Evolutionary conservation across 2,888 invertebrate genomes (phyloP).

Genomic region (Allygus modestus): DNA sequence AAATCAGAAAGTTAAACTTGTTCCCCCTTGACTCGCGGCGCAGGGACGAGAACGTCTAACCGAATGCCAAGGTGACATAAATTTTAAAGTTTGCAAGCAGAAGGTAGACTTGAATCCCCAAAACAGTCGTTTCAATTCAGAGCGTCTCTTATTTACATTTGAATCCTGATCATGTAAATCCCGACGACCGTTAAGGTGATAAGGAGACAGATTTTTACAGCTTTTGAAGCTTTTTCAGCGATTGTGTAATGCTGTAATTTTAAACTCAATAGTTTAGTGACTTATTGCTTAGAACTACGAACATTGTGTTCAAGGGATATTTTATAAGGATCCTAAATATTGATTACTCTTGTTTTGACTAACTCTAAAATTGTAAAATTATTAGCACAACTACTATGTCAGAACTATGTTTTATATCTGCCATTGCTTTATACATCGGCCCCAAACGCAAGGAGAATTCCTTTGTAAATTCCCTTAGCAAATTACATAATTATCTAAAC

Average conservation of each 20-base stretch:
- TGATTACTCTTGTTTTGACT: no score
- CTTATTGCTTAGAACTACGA: no score
- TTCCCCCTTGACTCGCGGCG: not conserved
- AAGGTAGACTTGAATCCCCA: constrained; percentile 51
- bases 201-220: constrained; percentile 34
- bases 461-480: no score
- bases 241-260: not conserved
- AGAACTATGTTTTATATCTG: no score
- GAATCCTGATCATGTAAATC: constrained; percentile 43
- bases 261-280: no score
- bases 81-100: constrained; percentile 47
- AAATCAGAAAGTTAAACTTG: constrained; percentile 36
- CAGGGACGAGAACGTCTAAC: constrained; percentile 23
- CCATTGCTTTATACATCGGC: no score
- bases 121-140: constrained; percentile 47
- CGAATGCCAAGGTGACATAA: constrained; percentile 57
- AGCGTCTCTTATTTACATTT: constrained; percentile 36
- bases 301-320: no score
- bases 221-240: not conserved
- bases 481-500: no score
- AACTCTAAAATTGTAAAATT: no score
- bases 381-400: no score
- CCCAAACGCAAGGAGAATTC: no score
- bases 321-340: no score
- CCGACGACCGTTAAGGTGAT: constrained; percentile 36